phyloP scores from a whole-genome alignment of 2,113 vertebrate genomes.

The Anarrhichthys ocellatus region DNA sequence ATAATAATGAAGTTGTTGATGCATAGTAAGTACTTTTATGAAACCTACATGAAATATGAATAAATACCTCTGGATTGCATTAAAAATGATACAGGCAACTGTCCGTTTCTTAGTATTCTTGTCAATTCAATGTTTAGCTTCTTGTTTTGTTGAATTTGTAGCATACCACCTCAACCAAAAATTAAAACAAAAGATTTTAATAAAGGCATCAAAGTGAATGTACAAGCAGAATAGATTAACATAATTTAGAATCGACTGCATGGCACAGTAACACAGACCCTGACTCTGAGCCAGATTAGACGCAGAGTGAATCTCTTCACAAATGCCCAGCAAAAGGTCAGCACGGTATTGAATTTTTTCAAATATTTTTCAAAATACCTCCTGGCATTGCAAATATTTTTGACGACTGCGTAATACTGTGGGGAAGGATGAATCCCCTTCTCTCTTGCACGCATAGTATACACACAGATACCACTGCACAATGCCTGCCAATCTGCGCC shows the following conservation, averaged over 20 bases:
- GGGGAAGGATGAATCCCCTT: constrained; percentile 92
- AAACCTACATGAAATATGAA: background rate
- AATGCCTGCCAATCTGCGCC: constrained; percentile 75
- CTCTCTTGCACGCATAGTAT: constrained; percentile 18
- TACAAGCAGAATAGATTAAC: constrained; percentile 70
- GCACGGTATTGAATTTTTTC: constrained; percentile 94
- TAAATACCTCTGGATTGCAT: background rate
- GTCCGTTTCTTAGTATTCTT: background rate
- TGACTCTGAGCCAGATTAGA: constrained; percentile 78
- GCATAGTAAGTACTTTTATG: background rate
- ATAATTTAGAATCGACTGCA: constrained; percentile 69
- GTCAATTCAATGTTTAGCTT: background rate
- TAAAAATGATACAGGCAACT: background rate
- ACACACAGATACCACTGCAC: constrained; percentile 56
- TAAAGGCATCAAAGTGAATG: constrained; percentile 60
- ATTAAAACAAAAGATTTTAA: constrained; percentile 61
- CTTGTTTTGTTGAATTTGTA: constrained; percentile 24
- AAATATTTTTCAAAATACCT: constrained; percentile 98
- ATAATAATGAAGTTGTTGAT: background rate
- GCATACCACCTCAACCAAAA: constrained; percentile 14
- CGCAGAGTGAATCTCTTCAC: constrained; percentile 72
- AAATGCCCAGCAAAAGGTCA: constrained; percentile 92
- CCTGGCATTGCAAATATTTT: constrained; percentile 99
- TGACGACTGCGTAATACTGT: constrained; percentile 96
- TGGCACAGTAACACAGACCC: constrained; percentile 60